phyloP scores from a whole-genome alignment of 2,797 vertebrate species.

The Crypturellus tataupa region DNA sequence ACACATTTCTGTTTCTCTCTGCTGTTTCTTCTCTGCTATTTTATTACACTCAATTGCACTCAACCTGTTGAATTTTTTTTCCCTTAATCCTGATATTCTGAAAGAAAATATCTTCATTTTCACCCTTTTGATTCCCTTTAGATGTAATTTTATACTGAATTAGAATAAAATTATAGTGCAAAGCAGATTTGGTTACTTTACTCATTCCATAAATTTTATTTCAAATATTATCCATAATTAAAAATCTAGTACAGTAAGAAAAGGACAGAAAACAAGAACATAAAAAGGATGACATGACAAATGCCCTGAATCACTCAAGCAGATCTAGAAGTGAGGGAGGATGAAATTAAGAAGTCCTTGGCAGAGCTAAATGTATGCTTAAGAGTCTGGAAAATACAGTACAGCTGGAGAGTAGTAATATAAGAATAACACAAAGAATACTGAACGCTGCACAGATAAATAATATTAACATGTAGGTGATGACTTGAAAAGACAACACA shows the following conservation, averaged over 20 bases:
- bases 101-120: conserved; percentile 17
- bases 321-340: background rate
- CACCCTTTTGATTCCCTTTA: conserved; percentile 20
- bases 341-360: background rate
- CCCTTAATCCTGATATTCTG: conserved; percentile 22
- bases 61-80: conserved; percentile 16
- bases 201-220: conserved; percentile 8
- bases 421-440: background rate
- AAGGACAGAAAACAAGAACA: background rate
- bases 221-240: background rate
- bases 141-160: conserved; percentile 55
- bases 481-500: background rate
- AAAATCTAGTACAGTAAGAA: background rate
- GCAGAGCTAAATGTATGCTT: background rate
- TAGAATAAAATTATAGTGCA: conserved; percentile 48
- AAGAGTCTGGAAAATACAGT: background rate
- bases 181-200: background rate
- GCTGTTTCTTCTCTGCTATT: conserved; percentile 45
- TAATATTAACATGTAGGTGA: background rate
- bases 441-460: background rate
- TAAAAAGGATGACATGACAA: background rate
- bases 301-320: background rate
- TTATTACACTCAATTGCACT: conserved; percentile 34
- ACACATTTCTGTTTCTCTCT: conserved; percentile 35
- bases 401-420: background rate